These are phyloP conservation scores for Oscheius sp. DNA, from an alignment of 2,888 invertebrate genomes.

Conservation along the genomic window DNA sequence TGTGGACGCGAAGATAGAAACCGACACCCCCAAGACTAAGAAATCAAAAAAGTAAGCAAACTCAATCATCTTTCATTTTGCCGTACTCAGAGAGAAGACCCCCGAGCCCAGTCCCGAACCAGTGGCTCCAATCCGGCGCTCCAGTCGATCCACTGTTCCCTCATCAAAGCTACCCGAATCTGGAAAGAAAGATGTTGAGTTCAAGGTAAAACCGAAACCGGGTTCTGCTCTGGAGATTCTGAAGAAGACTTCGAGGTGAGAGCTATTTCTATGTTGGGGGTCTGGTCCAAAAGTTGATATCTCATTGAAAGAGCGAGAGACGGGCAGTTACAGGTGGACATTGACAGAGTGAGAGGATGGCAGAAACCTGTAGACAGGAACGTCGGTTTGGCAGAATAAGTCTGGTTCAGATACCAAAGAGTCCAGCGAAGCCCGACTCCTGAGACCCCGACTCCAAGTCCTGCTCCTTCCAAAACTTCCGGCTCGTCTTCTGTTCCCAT, in stretches of 20 bases:
- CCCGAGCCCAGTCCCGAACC: not conserved
- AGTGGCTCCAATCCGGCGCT: not conserved
- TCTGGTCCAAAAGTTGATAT: too few relatives aligned
- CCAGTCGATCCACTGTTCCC: not conserved
- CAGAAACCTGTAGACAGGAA: too few relatives aligned
- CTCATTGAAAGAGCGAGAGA: too few relatives aligned
- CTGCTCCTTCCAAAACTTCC: not conserved
- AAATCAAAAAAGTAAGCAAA: not conserved
- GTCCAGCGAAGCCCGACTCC: constrained; percentile 20
- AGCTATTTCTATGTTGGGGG: not conserved
- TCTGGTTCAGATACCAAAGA: constrained; percentile 6
- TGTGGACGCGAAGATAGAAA: not conserved
- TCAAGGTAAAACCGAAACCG: constrained; percentile 26
- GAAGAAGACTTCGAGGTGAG: constrained; percentile 15
- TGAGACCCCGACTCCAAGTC: constrained; percentile 4
- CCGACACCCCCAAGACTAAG: not conserved
- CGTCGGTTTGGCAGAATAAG: too few relatives aligned
- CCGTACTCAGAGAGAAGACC: constrained; percentile 1
- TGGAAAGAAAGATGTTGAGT: not conserved
- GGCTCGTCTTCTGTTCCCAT: not conserved
- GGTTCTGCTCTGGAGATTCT: constrained; percentile 22
- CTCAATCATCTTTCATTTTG: not conserved
- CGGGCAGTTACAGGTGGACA: too few relatives aligned
- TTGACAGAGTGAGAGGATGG: too few relatives aligned
- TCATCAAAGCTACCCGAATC: not conserved